phyloP scores from a whole-genome alignment of 2,113 vertebrate genomes.

The Athene noctua region DNA sequence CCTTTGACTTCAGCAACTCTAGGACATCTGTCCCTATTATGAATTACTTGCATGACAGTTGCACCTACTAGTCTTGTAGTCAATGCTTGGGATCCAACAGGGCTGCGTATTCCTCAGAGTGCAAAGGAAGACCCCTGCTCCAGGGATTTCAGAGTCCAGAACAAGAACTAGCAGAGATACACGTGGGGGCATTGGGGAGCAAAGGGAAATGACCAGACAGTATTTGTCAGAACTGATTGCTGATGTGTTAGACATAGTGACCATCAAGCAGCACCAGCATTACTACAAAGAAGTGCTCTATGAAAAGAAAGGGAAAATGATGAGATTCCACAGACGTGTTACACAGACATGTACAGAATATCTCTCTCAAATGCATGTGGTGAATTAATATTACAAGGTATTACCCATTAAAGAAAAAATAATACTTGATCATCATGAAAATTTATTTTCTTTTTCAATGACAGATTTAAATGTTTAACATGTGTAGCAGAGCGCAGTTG shows the following conservation, averaged over 20 bases:
- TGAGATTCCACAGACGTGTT: not conserved
- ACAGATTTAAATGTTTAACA: not conserved
- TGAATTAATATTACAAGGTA: not conserved
- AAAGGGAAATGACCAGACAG: not conserved
- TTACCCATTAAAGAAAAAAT: not conserved
- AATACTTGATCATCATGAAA: not conserved
- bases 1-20: not conserved
- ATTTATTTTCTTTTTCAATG: not conserved
- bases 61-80: not conserved
- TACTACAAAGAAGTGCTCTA: not conserved
- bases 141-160: not conserved
- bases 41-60: not conserved
- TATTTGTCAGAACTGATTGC: not conserved
- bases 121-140: not conserved
- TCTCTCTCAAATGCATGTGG: fast-evolving
- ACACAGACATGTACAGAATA: not conserved
- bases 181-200: fast-evolving
- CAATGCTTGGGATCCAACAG: not conserved
- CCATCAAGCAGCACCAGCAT: not conserved
- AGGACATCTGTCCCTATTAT: not conserved
- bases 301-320: not conserved
- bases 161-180: not conserved
- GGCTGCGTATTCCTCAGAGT: not conserved
- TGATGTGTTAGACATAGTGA: not conserved
- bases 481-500: not conserved